These are phyloP conservation scores for Drosophila flavopinicola DNA, from an alignment of 2,888 invertebrate genomes.

Conservation along the genomic window DNA sequence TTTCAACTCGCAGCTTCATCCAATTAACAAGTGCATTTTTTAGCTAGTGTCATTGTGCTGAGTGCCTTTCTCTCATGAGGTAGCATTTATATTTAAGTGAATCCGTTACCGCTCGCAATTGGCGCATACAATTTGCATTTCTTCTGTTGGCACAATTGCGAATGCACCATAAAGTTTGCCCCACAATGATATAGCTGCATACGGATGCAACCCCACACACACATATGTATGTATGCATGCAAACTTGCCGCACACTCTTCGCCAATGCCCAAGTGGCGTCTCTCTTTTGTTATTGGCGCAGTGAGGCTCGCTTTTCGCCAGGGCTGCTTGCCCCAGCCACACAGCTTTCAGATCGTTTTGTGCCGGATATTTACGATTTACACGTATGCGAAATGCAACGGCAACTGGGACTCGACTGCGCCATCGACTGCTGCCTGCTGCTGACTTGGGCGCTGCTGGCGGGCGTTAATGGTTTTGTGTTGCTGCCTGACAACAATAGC, in stretches of 20 bases:
- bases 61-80: background rate
- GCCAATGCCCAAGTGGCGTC: constrained; percentile 35
- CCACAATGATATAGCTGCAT: constrained; percentile 24
- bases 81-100: constrained; percentile 40
- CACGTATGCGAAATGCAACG: constrained; percentile 75
- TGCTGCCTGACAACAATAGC: constrained; percentile 45
- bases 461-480: constrained; percentile 70
- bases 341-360: constrained; percentile 50
- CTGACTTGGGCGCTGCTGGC: constrained; percentile 19
- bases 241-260: constrained; percentile 15
- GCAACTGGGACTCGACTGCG: constrained; percentile 27
- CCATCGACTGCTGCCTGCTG: constrained; percentile 8
- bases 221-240: constrained; percentile 4
- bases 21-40: background rate
- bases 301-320: constrained; percentile 20
- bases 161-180: constrained; percentile 39
- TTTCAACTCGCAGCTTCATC: background rate
- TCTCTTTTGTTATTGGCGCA: constrained; percentile 50
- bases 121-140: constrained; percentile 46
- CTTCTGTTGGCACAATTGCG: constrained; percentile 48
- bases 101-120: constrained; percentile 38
- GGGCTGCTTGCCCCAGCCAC: constrained; percentile 39
- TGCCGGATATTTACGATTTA: constrained; percentile 80
- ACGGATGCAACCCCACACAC: background rate
- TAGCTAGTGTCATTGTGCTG: background rate